Base-by-base conservation (phyloP, 2,113 vertebrate genomes). In the Chamaea fasciata region DNA sequence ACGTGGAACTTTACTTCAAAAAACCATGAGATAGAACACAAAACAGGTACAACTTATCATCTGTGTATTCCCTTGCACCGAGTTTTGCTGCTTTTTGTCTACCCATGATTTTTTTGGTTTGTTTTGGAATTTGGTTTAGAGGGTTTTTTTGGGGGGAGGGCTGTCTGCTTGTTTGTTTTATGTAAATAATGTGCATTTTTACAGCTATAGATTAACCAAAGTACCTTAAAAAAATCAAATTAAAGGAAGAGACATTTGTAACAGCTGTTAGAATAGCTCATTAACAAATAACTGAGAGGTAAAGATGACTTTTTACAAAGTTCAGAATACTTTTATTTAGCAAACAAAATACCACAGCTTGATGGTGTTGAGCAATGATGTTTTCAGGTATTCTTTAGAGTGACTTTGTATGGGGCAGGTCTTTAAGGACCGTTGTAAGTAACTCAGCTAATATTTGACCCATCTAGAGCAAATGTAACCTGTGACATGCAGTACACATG, bases 91-190 rank as follows among this genome's bases (percentile, higher is more conserved):
- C 22, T 39, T 90, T 80, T 14, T 77, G 44, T 49, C 47, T 81
- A 63, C 4, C 10, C 57, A 30, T 62, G 21, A 7, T 35, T 30
- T 57, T 42, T 52, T 53, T 53, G 15, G n/a, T 67, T 62, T 22
- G 12, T 6, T 76, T 70, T 44, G 53, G 23, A 49, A 39, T 80
- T 62, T 42, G 5, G 2, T 70, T 75, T 86, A 22, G 3, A 41
- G 7, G 37, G 16, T 1, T 14, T 64, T 63, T 53, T 44, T 16
- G 8, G 4, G 3, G 2, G 7, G 1, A 2, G 3, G 8, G 5
- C 5, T 56, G 30, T 24, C 67, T 65, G 4, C 41, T 35, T 62
- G 33, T 9, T 42, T 14, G 3, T 27, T 83, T 53, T 31, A 50
- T 6, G 57, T 56, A 35, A 60, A 68, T 41, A 37, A 41, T n/a